Percentiles rank a stretch among this genome's conserved stretches.
Evolutionary conservation across 2,797 vertebrate species (phyloP).

Genomic region (Spea hammondii): DNA sequence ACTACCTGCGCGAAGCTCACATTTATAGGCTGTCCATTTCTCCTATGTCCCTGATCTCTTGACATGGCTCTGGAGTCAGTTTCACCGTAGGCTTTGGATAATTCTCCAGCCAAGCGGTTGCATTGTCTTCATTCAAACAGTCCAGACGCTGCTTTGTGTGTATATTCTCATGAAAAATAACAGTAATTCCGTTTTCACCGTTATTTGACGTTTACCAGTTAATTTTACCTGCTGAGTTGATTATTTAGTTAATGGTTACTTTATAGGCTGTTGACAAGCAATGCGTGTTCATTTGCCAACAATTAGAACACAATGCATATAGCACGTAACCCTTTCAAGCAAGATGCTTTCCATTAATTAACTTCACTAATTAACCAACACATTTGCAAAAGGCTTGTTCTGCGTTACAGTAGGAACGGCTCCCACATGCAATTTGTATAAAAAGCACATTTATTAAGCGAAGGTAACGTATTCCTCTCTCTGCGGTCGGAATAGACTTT

Average conservation of each 20-base stretch:
- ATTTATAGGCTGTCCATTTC: too few relatives aligned
- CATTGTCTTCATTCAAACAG: too few relatives aligned
- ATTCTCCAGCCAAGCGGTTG: too few relatives aligned
- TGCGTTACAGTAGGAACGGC: background rate
- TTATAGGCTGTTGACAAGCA: background rate
- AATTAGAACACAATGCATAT: background rate
- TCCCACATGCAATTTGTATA: background rate
- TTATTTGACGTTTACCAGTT: too few relatives aligned
- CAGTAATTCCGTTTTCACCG: too few relatives aligned
- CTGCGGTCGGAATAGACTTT: background rate
- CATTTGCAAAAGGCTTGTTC: background rate
- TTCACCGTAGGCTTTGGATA: too few relatives aligned
- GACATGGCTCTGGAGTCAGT: too few relatives aligned
- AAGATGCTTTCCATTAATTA: conserved; percentile 4
- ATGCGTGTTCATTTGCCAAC: background rate
- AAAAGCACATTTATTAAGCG: background rate
- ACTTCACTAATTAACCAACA: background rate
- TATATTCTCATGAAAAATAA: too few relatives aligned
- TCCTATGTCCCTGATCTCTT: too few relatives aligned
- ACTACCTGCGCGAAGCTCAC: too few relatives aligned
- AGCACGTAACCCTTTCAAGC: background rate
- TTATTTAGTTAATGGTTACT: background rate
- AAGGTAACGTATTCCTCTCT: background rate
- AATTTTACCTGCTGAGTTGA: too few relatives aligned
- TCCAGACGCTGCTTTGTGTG: too few relatives aligned